These are phyloP conservation scores for Plutella xylostella DNA, from an alignment of 2,888 invertebrate genomes.

Conservation along the genomic window DNA sequence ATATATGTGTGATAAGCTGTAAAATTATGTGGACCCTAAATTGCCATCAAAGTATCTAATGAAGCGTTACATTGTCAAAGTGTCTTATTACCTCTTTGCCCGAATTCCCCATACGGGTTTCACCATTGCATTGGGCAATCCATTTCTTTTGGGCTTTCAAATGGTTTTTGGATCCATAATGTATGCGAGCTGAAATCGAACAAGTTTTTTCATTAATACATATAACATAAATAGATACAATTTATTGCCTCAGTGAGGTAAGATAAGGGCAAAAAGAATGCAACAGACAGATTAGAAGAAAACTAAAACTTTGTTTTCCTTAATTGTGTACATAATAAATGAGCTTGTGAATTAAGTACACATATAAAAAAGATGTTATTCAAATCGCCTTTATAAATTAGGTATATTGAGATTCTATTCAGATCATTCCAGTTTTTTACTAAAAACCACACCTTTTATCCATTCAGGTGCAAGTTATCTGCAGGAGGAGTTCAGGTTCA, in stretches of 20 bases:
- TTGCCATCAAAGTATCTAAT: slow-evolving; percentile 38
- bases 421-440: background rate
- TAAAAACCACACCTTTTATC: background rate
- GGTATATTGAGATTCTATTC: background rate
- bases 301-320: no score
- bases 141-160: slow-evolving; percentile 45
- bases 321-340: no score
- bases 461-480: background rate
- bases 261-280: no score
- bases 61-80: slow-evolving; percentile 48
- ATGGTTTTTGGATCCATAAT: slow-evolving; percentile 53
- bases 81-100: slow-evolving; percentile 44
- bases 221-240: no score
- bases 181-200: slow-evolving; percentile 45
- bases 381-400: background rate
- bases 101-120: slow-evolving; percentile 16
- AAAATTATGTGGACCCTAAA: slow-evolving; percentile 39
- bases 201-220: no score
- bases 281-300: no score
- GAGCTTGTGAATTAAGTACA: no score
- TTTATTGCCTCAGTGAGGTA: no score
- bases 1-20: background rate
- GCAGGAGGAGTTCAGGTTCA: background rate
- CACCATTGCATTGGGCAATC: slow-evolving; percentile 24
- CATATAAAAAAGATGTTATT: background rate